Base-by-base conservation (phyloP, 2,113 vertebrate species). In the Spermophilus dauricus region DNA sequence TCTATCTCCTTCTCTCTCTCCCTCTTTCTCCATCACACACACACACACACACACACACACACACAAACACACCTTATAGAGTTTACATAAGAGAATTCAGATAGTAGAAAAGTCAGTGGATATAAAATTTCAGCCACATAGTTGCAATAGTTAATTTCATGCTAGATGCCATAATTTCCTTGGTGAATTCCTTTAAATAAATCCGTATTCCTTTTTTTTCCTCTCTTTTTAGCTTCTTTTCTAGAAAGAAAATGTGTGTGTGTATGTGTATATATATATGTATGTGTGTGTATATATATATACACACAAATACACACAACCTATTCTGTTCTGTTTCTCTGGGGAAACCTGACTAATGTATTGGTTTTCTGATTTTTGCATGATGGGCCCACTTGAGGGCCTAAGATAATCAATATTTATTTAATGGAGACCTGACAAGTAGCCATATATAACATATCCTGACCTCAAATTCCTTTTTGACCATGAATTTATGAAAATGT, bases 91-190 rank as follows among this genome's bases (percentile, higher is more conserved):
- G 9, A 89, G 10, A 94, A 80, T 70, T 70, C 32, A 84, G 51
- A n/a, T 22, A 85, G 26, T 80, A 4, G 32, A 91, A 83, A 76
- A 89, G 17, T 88, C 51, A 82, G 14, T 82, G n/a, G 53, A 73
- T 39, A 91, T 12, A 91, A 87, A 94, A 80, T 93, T 45, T 87
- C 37, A 67, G n/a, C 42, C 76, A 4, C 16, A 10, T 42, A 58
- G 6, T 14, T 89, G n/a, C 86, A 67, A 84, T 80, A 32, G 58
- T 91, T 93, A 90, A 51, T 61, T 82, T 78, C 73, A 51, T 63
- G 32, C 30, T 42, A 72, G n/a, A 18, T 45, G 92, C 48, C 65
- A 37, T 61, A 48, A 69, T 61, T 11, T 28, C 51, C 83, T 78
- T 24, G 89, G 63, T 7, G 37, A 53, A 39, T 58, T 86, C 28